Percentiles rank a stretch among this genome's conserved stretches.
phyloP scores from a whole-genome alignment of 2,797 vertebrate genomes.

The Oophaga sylvatica region DNA sequence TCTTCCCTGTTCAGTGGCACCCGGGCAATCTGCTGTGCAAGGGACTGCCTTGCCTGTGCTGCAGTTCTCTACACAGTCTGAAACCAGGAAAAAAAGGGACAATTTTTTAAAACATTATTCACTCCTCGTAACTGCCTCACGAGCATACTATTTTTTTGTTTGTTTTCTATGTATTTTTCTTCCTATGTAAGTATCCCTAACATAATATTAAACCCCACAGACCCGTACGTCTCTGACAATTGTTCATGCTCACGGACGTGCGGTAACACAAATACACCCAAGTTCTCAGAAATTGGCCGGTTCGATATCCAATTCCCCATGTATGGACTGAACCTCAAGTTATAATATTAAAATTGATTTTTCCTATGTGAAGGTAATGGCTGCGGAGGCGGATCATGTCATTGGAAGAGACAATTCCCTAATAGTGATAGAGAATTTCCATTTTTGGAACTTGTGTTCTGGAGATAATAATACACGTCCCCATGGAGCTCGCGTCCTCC shows the following conservation, averaged over 20 bases:
- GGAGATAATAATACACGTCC: background rate
- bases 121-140: too few species aligned
- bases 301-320: constrained; percentile 1
- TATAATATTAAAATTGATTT: constrained; percentile 30
- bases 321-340: background rate
- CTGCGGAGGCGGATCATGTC: background rate
- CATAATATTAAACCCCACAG: constrained; percentile 13
- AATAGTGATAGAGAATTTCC: background rate
- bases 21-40: too few species aligned
- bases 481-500: background rate
- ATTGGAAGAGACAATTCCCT: background rate
- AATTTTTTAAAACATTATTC: too few species aligned
- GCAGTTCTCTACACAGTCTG: too few species aligned
- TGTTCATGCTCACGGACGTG: background rate
- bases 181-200: background rate
- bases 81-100: too few species aligned
- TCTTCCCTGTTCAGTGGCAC: too few species aligned
- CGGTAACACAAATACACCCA: constrained; percentile 11
- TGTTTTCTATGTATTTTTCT: background rate
- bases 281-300: constrained; percentile 13
- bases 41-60: too few species aligned
- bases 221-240: background rate
- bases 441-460: background rate
- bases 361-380: background rate
- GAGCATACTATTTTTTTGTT: background rate